Evolutionary conservation across 1,140 invertebrate genomes (phyloP), one percentile per base, ranked within the genome.

Genomic region (Heterodera schachtii): DNA sequence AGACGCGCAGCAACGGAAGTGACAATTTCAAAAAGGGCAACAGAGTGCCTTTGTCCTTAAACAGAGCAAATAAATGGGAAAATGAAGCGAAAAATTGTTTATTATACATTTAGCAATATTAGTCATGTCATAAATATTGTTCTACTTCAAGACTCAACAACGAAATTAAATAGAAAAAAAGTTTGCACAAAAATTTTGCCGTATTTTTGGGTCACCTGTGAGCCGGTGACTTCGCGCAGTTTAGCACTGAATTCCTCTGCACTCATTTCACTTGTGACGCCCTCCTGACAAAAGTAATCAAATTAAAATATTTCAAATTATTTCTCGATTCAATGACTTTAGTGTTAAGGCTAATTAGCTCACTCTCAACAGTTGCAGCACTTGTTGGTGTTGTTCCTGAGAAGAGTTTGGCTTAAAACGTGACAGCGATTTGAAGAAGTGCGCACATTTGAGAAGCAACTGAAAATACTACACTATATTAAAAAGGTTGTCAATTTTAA

Each of bases 31-130:
- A 44, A 69, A 78, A 78, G 16, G 77, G 77, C 66, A 78, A 47
- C 9, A 78, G 47, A 43, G 52, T 78, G n/a, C 77, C 77, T 69
- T 78, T 78, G 70, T 78, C 77, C 44, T 78, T 64, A 52, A 52
- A 52, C 31, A 31, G 31, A 52, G 16, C 16, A 31, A 31, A 31
- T 31, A 31, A 31, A 31, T 31, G 31, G 31, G n/a, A n/a, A n/a
- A 31, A 31, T 31, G 31, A 31, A 31, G 31, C 31, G 31, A 31
- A 52, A 52, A 52, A 52, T 8, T 16, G 52, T 9, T 31, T 31
- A 31, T 31, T 31, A 1, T 31, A 31, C 31, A 31, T 31, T 31
- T 31, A n/a, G n/a, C n/a, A n/a, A n/a, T n/a, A n/a, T n/a, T n/a
- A n/a, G n/a, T n/a, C n/a, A n/a, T n/a, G n/a, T n/a, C n/a, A n/a